These are phyloP conservation scores for Bungarus multicinctus DNA, from an alignment of 2,113 vertebrate species.

Conservation along the genomic window DNA sequence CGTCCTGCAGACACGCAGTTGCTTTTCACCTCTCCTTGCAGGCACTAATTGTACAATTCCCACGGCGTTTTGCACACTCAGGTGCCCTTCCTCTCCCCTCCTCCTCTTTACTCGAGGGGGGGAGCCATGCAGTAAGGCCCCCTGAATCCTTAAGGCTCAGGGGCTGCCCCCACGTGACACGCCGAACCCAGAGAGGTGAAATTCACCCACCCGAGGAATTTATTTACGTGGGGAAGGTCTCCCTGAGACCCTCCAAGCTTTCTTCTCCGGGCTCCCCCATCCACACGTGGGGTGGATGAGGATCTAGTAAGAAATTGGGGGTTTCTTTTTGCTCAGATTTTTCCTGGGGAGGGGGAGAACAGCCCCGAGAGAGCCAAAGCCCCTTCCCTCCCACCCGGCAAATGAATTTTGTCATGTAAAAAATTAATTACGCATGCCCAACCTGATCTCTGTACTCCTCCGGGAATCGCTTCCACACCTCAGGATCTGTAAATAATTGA, in stretches of 20 bases:
- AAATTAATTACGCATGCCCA: constrained; percentile 99
- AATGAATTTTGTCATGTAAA: constrained; percentile 82
- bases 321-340: constrained; percentile 29
- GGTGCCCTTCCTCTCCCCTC: neutral
- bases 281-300: neutral
- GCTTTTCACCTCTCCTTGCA: neutral
- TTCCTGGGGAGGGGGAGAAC: constrained; percentile 67
- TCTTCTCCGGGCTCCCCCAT: neutral
- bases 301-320: too few relatives aligned
- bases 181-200: neutral
- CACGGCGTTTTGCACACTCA: neutral
- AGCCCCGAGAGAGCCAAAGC: constrained; percentile 77
- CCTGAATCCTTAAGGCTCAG: constrained; percentile 54
- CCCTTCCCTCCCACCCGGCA: constrained; percentile 70
- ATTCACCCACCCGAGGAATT: neutral
- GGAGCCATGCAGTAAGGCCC: constrained; percentile 16
- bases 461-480: constrained; percentile 98
- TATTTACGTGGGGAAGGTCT: neutral
- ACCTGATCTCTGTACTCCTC: constrained; percentile 97
- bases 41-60: constrained; percentile 2
- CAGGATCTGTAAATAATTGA: constrained; percentile 99
- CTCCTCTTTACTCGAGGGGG: neutral
- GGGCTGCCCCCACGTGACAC: neutral
- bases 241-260: neutral
- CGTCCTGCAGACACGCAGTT: neutral